Base-by-base conservation (phyloP, 2,797 vertebrate genomes). In the Buphagus erythrorhynchus region DNA sequence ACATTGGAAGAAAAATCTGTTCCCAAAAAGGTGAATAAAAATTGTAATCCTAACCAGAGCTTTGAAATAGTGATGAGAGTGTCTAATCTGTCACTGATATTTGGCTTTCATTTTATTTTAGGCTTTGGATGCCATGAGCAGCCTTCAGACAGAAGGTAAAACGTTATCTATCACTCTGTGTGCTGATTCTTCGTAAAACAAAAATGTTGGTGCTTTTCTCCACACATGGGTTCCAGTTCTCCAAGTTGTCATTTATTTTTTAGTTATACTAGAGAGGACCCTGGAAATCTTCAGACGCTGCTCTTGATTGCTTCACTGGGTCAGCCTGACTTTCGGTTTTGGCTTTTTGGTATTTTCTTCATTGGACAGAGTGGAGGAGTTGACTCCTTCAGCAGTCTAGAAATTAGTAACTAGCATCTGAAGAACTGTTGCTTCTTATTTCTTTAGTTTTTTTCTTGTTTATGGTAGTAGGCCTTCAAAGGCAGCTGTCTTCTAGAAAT, bases 81-180 rank as follows among this genome's bases (percentile, higher is more conserved):
- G 33, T 72, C 40, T 59, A 19, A 58, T 75, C 48, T 46, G 24
- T 79, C 21, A 19, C 77, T 96, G 65, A 97, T 87, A 9, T n/a
- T 83, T 66, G 85, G 42, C 72, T 97, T 48, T 90, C 42, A 9
- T 97, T 96, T 97, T 92, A 15, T 88, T 97, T 88, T 86, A 98
- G 98, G 78, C 49, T 92, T 69, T 57, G 24, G 45, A 79, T 67
- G 36, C 71, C 43, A 22, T 17, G 42, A 79, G 75, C 29, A 77
- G 13, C 31, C 10, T 61, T 63, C 43, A 69, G 48, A 58, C 54
- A 71, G 36, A 90, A 97, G 96, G 98, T 98, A 97, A 95, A 55
- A n/a, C 36, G 2, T 52, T 78, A 48, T 19, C 36, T 19, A 13
- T 75, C 16, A 4, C 54, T 73, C 33, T 63, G 3, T 49, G 11